Evolutionary conservation across 2,797 vertebrate species (phyloP).

Genomic region (Hybognathus amarus): DNA sequence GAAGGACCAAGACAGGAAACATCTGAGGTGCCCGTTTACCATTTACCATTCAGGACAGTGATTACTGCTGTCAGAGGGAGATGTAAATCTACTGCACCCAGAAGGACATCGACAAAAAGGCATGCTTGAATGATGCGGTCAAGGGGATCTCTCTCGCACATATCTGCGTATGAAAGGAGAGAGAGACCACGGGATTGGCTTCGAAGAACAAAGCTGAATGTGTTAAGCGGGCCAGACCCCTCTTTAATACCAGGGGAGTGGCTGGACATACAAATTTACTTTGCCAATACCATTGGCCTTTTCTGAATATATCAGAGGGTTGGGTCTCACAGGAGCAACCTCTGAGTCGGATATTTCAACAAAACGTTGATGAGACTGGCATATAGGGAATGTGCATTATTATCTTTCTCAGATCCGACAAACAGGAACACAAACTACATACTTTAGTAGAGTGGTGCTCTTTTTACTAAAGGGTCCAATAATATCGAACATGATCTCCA

Average conservation of each 20-base stretch:
- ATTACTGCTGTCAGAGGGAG: not conserved
- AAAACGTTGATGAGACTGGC: not conserved
- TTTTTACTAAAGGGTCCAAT: conserved; percentile 92
- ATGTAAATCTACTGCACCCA: not conserved
- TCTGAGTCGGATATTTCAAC: not conserved
- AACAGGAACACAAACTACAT: conserved; percentile 50
- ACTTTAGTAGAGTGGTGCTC: conserved; percentile 94
- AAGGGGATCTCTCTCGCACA: not conserved
- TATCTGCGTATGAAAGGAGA: not conserved
- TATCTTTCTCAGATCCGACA: not conserved
- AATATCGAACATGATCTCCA: conserved; percentile 94
- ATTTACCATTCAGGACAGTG: not conserved
- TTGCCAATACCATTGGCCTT: not conserved
- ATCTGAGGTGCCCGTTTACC: not conserved
- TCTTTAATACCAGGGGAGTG: not conserved
- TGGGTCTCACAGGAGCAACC: not conserved
- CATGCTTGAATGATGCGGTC: not conserved
- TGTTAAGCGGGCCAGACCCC: not conserved
- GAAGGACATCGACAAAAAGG: not conserved
- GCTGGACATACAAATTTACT: not conserved
- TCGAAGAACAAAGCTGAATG: not conserved
- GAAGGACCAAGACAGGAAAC: not conserved
- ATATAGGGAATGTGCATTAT: not conserved
- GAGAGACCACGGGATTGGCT: too few relatives aligned
- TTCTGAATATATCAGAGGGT: not conserved